These are phyloP conservation scores for Ichneumoninae sp. DNA, from an alignment of 2,888 invertebrate genomes.

Conservation along the genomic window DNA sequence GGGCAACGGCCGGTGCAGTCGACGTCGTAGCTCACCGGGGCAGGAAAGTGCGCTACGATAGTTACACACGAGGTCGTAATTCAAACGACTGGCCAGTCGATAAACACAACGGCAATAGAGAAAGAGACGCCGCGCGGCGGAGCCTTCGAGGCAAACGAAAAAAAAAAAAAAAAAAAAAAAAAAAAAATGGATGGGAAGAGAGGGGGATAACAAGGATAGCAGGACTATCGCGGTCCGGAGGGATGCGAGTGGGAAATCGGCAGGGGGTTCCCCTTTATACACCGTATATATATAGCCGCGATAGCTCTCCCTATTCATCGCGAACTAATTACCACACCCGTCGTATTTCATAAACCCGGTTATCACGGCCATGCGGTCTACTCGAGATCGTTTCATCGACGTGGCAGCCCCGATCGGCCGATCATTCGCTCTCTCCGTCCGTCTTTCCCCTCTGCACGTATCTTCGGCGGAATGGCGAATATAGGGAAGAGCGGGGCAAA, in stretches of 20 bases:
- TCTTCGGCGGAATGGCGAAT: constrained; percentile 24
- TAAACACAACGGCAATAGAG: constrained; percentile 58
- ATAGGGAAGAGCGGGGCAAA: background rate
- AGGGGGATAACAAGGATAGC: constrained; percentile 14
- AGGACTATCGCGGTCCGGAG: background rate
- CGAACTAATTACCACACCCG: constrained; percentile 67
- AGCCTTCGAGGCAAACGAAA: background rate
- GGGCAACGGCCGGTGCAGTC: constrained; percentile 16
- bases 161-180: background rate
- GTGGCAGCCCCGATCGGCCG: background rate
- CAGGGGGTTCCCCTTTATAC: background rate
- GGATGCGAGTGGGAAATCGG: constrained; percentile 4
- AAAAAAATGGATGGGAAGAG: background rate
- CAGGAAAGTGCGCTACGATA: constrained; percentile 5
- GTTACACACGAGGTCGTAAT: constrained; percentile 57
- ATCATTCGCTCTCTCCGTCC: background rate
- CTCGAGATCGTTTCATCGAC: constrained; percentile 30
- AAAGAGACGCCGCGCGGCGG: background rate
- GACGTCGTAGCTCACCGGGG: constrained; percentile 11
- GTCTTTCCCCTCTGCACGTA: background rate
- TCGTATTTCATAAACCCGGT: constrained; percentile 60
- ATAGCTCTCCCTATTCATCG: constrained; percentile 56
- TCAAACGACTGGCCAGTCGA: constrained; percentile 56
- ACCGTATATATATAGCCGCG: background rate
- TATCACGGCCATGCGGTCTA: constrained; percentile 11